Base-by-base conservation (phyloP, 2,888 invertebrate genomes). In the Drosophila anomalipes region DNA sequence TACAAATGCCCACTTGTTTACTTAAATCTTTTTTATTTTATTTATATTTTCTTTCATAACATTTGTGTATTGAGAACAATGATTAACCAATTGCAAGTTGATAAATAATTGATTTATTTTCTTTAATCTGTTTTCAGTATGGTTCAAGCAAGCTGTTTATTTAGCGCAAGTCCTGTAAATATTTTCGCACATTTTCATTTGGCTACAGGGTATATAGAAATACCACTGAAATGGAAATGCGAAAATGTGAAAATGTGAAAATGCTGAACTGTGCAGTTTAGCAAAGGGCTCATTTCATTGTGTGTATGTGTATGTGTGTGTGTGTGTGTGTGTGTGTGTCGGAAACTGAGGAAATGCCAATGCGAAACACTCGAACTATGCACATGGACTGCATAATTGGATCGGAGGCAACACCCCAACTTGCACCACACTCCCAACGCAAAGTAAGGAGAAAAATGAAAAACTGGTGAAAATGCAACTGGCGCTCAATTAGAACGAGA, bases 341-440 rank as follows among this genome's bases (percentile, higher is more conserved):
- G 79, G 63, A 76, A 77, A 79, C 70, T 70, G 81, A 81, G 76
- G 66, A 81, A 81, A 81, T 78, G 64, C 70, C 78, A 69, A 70
- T 59, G 63, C 35, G 54, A 62, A 47, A 35, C 67, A 37, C 64
- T 71, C 51, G 44, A 60, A 54, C 67, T 75, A 73, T 79, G 70
- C 79, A 82, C 70, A 70, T 49, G 79, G 74, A 71, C 83, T 85
- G 88, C 84, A 85, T 85, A 85, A 85, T 87, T 85, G 88, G 79
- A 83, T 77, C 73, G 47, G 22, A 30, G 53, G 30, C 39, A 37
- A 19, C 37, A 30, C 26, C 51, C 14, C 19, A 59, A 19, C 26
- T 10, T 10, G 3, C 6, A 1, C 14, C 28, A 6, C 19, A 7
- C 12, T 35, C 39, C 19, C 26, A n/a, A 19, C n/a, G 9, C 14